Conservation (phyloP, 2,113 vertebrate species). For the Leptobrachium leishanense region DNA sequence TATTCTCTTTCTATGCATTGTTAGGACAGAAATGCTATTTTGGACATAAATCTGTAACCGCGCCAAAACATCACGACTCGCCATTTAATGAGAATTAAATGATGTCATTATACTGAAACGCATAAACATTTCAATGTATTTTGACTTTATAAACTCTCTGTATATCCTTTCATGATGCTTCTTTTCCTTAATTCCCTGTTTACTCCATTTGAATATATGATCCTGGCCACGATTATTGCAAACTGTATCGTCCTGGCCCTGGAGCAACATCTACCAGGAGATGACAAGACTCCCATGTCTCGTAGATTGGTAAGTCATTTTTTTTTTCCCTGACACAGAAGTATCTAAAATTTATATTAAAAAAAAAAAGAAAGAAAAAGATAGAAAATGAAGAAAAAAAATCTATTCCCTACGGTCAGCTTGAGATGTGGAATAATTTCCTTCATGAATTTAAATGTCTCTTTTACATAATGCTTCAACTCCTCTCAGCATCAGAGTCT, state of each 20-base stretch:
- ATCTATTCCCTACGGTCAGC: neutral
- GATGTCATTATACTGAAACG: neutral
- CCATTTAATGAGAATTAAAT: neutral
- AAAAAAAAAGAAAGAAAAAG: too few species aligned
- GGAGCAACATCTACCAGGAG: conserved; percentile 93
- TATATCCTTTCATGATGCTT: conserved; percentile 19
- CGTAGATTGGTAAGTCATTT: conserved; percentile 84
- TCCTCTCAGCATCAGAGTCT: neutral
- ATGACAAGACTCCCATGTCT: conserved; percentile 97
- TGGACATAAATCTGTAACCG: too few species aligned
- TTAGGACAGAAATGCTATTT: too few species aligned
- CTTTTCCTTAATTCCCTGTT: conserved; percentile 75
- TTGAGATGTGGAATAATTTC: neutral
- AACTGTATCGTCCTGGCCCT: conserved; percentile 96
- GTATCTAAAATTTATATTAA: neutral
- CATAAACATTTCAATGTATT: neutral
- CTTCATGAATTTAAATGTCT: neutral
- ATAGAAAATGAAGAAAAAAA: neutral
- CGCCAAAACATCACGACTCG: too few species aligned
- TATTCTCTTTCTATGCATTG: too few species aligned
- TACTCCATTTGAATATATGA: conserved; percentile 98
- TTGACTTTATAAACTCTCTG: neutral
- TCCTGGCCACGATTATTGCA: conserved; percentile 95
- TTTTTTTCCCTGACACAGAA: neutral
- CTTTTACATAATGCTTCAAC: neutral